A percentile compares a stretch with the other conserved stretches of the same genome.
phyloP scores from a whole-genome alignment of 2,888 invertebrate genomes.

The Torymus aiolomorphi region DNA sequence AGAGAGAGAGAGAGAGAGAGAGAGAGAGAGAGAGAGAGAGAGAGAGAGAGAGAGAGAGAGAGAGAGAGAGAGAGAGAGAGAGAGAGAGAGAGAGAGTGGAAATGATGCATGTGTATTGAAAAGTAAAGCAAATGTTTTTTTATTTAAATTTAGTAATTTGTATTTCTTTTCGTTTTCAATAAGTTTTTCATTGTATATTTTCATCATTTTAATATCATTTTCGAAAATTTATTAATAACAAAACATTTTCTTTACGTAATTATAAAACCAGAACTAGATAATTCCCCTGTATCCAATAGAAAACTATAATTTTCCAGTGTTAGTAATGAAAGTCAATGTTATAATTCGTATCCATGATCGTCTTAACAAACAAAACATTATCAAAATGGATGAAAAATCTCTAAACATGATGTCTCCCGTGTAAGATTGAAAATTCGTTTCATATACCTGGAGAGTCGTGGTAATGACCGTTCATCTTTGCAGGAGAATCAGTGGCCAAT shows the following conservation, averaged over 20 bases:
- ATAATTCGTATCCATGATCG: constrained; percentile 24
- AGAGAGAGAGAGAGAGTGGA: constrained; percentile 1
- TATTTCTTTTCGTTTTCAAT: too few relatives aligned
- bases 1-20: neutral
- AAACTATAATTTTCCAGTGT: constrained; percentile 30
- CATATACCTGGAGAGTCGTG: constrained; percentile 78
- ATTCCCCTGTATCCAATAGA: constrained; percentile 24
- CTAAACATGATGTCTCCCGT: neutral
- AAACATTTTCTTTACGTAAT: constrained; percentile 17
- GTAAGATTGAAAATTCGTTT: constrained; percentile 3
- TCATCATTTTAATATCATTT: too few relatives aligned
- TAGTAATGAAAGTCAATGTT: constrained; percentile 42
- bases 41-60: neutral
- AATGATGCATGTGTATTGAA: constrained; percentile 21
- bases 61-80: neutral
- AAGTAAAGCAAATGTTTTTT: constrained; percentile 39
- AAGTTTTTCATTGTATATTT: too few relatives aligned
- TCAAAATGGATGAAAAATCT: constrained; percentile 22
- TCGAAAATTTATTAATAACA: too few relatives aligned
- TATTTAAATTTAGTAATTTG: neutral
- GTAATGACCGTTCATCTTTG: constrained; percentile 87
- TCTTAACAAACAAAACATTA: constrained; percentile 35
- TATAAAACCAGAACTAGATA: constrained; percentile 8
- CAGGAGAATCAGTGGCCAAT: constrained; percentile 92
- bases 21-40: constrained; percentile 15